These are phyloP conservation scores for Brienomyrus brachyistius DNA, from an alignment of 2,113 vertebrate genomes.

Conservation along the genomic window DNA sequence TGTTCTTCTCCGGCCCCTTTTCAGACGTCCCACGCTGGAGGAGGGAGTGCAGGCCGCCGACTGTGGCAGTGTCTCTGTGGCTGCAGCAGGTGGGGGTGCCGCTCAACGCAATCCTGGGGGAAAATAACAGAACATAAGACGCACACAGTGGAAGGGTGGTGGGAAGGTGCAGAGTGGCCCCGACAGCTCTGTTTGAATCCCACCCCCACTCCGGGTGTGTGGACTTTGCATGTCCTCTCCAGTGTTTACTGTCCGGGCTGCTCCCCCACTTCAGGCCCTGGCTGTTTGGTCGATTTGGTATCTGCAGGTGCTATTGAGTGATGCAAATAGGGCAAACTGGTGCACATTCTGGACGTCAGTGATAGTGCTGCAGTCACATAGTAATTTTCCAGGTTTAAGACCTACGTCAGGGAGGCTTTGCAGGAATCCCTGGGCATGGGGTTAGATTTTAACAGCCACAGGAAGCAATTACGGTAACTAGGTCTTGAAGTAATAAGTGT, in stretches of 20 bases:
- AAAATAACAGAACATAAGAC: background rate
- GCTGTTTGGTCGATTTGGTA: background rate
- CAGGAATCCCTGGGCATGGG: background rate
- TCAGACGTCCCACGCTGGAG: background rate
- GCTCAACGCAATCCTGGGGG: background rate
- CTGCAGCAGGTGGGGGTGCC: background rate
- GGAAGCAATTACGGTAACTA: background rate
- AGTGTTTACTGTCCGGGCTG: background rate
- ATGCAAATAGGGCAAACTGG: background rate
- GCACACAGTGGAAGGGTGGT: background rate
- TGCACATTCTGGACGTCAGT: background rate
- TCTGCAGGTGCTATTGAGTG: background rate
- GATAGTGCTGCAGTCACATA: background rate
- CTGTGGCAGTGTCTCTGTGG: background rate
- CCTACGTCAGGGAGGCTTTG: background rate
- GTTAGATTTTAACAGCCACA: background rate
- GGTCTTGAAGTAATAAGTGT: background rate
- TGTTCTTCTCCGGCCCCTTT: background rate
- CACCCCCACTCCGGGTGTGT: background rate
- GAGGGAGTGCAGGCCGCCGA: background rate
- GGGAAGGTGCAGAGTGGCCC: background rate
- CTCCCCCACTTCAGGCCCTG: background rate
- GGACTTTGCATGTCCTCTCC: background rate
- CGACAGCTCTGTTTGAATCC: background rate
- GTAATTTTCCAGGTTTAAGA: background rate